A percentile compares a stretch with the other conserved stretches of the same genome.
Evolutionary conservation across 1,140 invertebrate genomes (phyloP).

Genomic region (Cryptotermes secundus): DNA sequence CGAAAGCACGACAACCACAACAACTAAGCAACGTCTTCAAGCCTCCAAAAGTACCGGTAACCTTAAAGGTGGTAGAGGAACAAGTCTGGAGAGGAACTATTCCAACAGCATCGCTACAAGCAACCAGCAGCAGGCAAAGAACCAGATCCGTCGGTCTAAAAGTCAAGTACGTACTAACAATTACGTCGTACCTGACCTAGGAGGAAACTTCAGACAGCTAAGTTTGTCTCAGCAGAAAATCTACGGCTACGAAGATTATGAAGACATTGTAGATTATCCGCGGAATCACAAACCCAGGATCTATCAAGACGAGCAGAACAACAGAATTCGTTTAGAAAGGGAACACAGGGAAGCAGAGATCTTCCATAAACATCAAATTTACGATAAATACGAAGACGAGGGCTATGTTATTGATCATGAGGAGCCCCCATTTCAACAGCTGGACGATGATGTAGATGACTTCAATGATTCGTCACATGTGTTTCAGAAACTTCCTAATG

Average conservation of each 20-base stretch:
- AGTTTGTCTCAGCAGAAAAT: background rate
- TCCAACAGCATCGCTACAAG: background rate
- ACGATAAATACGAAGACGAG: background rate
- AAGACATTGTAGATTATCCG: background rate
- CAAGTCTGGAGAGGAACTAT: conserved; percentile 24
- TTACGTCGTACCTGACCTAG: background rate
- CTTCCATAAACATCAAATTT: background rate
- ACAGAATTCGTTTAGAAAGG: background rate
- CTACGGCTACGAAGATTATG: background rate
- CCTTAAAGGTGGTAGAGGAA: conserved; percentile 11
- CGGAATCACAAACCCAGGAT: background rate
- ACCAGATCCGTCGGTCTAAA: conserved; percentile 22
- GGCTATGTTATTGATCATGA: background rate
- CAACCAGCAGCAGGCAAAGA: background rate
- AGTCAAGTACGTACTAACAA: conserved; percentile 24
- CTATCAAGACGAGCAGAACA: conserved; percentile 11
- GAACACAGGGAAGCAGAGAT: background rate
- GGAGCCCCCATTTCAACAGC: background rate
- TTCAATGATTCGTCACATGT: background rate
- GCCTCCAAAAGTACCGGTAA: background rate
- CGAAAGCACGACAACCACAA: conserved; percentile 43
- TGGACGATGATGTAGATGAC: conserved; percentile 10
- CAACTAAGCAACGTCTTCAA: background rate
- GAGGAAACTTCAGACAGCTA: background rate
- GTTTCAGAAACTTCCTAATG: conserved; percentile 22